A percentile compares a stretch with the other conserved stretches of the same genome.
These are phyloP conservation scores for Dichetophora obliterata DNA, from an alignment of 2,888 invertebrate genomes.

Conservation along the genomic window DNA sequence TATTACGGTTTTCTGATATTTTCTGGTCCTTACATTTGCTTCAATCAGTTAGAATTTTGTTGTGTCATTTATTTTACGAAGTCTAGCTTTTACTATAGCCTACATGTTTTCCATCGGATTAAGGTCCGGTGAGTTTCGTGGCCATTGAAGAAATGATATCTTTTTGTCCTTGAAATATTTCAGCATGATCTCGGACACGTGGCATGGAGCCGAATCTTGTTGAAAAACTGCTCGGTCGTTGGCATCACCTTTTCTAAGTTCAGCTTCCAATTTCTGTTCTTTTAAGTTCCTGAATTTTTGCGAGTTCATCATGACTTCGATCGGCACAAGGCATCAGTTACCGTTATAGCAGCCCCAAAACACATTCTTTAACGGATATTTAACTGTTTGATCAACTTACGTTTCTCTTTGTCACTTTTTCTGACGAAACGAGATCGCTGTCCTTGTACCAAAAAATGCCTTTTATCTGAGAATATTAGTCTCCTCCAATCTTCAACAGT, in stretches of 20 bases:
- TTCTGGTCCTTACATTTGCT: too few relatives aligned
- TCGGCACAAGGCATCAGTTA: not conserved
- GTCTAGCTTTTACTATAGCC: not conserved
- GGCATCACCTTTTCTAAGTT: not conserved
- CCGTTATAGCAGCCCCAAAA: not conserved
- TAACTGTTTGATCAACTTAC: not conserved
- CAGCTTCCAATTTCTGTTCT: not conserved
- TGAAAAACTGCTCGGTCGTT: not conserved
- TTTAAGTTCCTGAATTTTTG: not conserved
- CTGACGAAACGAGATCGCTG: not conserved
- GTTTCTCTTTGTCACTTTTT: not conserved
- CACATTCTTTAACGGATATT: not conserved
- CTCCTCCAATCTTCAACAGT: not conserved
- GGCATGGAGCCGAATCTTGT: not conserved
- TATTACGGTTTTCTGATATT: too few relatives aligned
- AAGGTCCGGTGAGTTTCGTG: not conserved
- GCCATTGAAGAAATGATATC: not conserved
- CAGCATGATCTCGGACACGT: not conserved
- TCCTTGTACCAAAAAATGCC: not conserved
- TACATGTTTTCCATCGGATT: not conserved
- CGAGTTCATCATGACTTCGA: not conserved
- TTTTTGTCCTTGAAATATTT: not conserved
- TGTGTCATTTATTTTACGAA: not conserved
- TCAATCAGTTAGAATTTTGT: not conserved
- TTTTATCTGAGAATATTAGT: not conserved